These are phyloP conservation scores for Procambarus clarkii DNA, from an alignment of 1,140 invertebrate genomes.

Conservation along the genomic window DNA sequence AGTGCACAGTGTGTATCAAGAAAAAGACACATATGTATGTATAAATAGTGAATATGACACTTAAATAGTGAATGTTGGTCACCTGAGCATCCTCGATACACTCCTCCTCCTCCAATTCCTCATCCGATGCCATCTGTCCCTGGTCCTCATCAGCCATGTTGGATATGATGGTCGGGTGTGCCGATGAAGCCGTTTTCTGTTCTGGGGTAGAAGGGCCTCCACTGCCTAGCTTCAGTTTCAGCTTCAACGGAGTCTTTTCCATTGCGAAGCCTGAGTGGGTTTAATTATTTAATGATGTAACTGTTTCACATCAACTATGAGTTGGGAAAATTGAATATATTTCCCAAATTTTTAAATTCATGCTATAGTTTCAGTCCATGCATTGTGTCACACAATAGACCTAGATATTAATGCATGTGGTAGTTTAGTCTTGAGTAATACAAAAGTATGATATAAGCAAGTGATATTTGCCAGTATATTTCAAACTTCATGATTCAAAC, in stretches of 20 bases:
- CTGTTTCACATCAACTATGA: background rate
- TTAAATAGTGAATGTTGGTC: no score
- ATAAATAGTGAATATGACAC: no score
- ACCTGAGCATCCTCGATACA: conserved; percentile 35
- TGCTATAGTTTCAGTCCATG: conserved; percentile 13
- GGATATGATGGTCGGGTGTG: conserved; percentile 51
- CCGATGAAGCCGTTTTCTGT: conserved; percentile 17
- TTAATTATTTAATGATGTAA: background rate
- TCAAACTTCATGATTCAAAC: background rate
- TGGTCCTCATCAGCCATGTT: conserved; percentile 39
- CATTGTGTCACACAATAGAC: background rate
- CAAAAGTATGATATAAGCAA: background rate
- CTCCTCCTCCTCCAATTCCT: conserved; percentile 49
- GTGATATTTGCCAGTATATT: background rate
- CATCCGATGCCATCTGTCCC: conserved; percentile 10
- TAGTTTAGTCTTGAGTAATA: background rate
- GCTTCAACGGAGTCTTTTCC: conserved; percentile 51
- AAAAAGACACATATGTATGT: no score
- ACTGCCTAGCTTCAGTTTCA: conserved; percentile 43
- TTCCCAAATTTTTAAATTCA: background rate
- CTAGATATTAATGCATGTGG: background rate
- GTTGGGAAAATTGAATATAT: background rate
- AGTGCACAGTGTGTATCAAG: no score
- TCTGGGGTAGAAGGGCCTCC: conserved; percentile 47
- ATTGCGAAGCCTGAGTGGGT: conserved; percentile 14